phyloP scores from a whole-genome alignment of 2,888 invertebrate genomes.

The Eremobia ochroleuca region DNA sequence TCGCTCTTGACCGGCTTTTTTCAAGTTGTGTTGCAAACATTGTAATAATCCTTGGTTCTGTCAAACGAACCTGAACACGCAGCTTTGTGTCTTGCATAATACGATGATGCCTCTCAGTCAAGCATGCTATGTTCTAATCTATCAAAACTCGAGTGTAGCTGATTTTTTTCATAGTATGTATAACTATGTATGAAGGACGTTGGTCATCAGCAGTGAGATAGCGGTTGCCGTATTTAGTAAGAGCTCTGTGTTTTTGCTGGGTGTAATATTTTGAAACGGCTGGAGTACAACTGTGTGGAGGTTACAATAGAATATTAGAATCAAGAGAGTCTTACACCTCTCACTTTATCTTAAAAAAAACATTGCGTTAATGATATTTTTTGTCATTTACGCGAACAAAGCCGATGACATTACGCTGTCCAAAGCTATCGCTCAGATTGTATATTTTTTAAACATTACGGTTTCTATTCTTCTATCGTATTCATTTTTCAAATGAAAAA shows the following conservation, averaged over 20 bases:
- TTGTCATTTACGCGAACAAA: constrained; percentile 21
- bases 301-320: neutral
- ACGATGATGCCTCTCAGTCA: neutral
- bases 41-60: neutral
- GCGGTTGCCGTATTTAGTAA: constrained; percentile 35
- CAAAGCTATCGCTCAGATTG: neutral
- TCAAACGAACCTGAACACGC: neutral
- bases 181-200: constrained; percentile 6
- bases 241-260: constrained; percentile 26
- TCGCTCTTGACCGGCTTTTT: no score
- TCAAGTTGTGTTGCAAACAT: neutral
- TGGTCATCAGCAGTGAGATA: constrained; percentile 28
- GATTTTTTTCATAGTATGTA: constrained; percentile 17
- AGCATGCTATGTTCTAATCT: neutral
- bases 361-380: constrained; percentile 22
- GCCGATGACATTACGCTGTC: neutral
- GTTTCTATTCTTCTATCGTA: neutral
- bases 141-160: neutral
- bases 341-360: constrained; percentile 34
- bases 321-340: constrained; percentile 10
- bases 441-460: constrained; percentile 8
- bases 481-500: neutral
- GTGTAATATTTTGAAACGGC: constrained; percentile 33
- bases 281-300: neutral
- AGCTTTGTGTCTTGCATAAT: no score